Conservation (phyloP, 2,113 vertebrate genomes). For the Himantopus leucocephalus region DNA sequence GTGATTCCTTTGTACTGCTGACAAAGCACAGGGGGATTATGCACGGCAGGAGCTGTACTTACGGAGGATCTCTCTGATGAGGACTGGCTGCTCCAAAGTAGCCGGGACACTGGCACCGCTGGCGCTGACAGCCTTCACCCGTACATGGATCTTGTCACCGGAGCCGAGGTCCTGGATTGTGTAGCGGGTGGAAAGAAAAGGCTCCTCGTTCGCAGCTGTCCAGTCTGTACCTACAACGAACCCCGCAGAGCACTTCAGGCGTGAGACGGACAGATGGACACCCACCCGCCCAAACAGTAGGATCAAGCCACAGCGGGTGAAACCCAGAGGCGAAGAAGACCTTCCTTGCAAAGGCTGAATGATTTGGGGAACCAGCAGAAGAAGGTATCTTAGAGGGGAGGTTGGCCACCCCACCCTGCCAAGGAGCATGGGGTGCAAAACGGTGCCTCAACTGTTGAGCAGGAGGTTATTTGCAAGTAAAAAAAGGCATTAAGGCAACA, state of each 20-base stretch:
- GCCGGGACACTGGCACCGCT: constrained; percentile 75
- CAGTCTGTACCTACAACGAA: constrained; percentile 80
- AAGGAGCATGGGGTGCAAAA: neutral
- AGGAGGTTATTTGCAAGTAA: neutral
- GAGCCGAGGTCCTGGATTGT: constrained; percentile 77
- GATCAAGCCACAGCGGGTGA: neutral
- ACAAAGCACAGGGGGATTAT: neutral
- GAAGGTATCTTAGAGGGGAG: neutral
- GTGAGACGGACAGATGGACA: neutral
- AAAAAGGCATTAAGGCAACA: neutral
- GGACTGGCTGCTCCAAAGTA: constrained; percentile 74
- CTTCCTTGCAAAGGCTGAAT: neutral
- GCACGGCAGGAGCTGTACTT: neutral
- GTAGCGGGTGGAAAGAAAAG: constrained; percentile 75
- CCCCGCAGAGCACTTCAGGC: neutral
- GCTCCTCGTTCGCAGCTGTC: constrained; percentile 78
- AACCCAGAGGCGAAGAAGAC: neutral
- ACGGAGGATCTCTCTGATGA: constrained; percentile 82
- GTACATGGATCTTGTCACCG: constrained; percentile 80
- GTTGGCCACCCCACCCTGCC: neutral
- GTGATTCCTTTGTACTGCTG: neutral
- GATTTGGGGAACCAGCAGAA: neutral
- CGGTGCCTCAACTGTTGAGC: neutral
- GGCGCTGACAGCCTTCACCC: constrained; percentile 80
- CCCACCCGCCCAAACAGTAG: neutral